Conservation (phyloP, 2,797 vertebrate genomes). For the Lutra lutra region DNA sequence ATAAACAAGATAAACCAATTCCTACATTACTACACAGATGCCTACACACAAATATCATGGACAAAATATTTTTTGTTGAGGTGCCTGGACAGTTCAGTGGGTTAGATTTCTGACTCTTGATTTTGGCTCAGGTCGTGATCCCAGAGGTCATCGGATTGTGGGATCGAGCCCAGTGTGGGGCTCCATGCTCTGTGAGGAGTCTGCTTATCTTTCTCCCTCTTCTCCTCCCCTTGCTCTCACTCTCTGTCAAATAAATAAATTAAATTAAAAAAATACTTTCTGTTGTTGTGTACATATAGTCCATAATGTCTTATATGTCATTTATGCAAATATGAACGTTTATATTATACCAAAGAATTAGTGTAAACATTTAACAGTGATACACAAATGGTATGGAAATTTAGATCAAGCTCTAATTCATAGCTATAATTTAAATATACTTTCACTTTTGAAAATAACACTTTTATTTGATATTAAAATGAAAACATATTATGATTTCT, state of each 20-base stretch:
- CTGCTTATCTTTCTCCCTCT: neutral
- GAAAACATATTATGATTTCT: conserved; percentile 65
- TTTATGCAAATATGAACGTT: neutral
- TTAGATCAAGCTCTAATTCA: conserved; percentile 35
- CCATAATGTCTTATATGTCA: neutral
- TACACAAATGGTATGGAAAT: conserved; percentile 24
- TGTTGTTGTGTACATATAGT: neutral
- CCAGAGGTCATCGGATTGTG: neutral
- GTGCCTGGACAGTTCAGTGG: neutral
- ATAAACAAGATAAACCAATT: neutral
- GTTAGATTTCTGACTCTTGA: neutral
- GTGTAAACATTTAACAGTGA: neutral
- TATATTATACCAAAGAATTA: neutral
- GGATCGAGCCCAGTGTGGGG: neutral
- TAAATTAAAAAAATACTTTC: neutral
- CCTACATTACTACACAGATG: neutral
- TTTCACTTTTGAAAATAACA: conserved; percentile 56
- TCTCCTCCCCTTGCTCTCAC: neutral
- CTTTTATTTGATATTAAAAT: conserved; percentile 65
- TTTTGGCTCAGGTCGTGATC: neutral
- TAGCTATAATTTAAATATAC: conserved; percentile 70
- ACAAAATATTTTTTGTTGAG: neutral
- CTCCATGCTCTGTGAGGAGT: neutral
- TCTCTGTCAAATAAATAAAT: neutral
- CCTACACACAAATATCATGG: neutral